Conservation (phyloP, 2,888 invertebrate genomes). For the Synanthedon tipuliformis region DNA sequence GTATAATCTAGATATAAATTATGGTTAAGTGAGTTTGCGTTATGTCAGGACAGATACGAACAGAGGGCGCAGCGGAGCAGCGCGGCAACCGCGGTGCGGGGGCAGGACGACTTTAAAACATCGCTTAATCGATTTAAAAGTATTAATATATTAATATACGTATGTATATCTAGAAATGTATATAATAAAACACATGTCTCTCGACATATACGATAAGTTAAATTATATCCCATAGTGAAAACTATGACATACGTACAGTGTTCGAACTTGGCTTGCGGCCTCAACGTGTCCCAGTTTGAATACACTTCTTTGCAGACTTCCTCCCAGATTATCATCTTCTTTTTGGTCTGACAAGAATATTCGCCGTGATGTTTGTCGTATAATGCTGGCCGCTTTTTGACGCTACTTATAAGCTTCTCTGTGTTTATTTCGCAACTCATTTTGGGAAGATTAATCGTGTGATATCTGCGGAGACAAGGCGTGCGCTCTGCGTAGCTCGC, state of each 20-base stretch:
- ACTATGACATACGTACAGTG: slow-evolving; percentile 10
- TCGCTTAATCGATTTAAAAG: no score
- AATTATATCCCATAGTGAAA: no score
- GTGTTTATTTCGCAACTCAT: not conserved
- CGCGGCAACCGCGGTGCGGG: no score
- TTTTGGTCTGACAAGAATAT: not conserved
- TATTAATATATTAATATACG: not conserved
- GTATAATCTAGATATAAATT: no score
- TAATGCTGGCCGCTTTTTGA: slow-evolving; percentile 28
- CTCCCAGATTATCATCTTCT: slow-evolving; percentile 24
- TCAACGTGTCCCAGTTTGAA: slow-evolving; percentile 23
- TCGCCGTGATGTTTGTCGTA: slow-evolving; percentile 25
- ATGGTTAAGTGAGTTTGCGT: no score
- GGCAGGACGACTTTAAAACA: no score
- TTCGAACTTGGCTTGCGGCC: slow-evolving; percentile 27
- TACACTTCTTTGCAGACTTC: slow-evolving; percentile 33
- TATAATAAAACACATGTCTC: no score
- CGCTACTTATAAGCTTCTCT: slow-evolving; percentile 22
- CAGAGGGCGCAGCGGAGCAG: no score
- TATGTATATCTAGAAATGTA: no score
- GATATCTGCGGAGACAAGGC: not conserved
- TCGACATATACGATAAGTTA: no score
- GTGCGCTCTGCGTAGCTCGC: not conserved
- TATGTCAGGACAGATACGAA: no score
- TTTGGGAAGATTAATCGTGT: not conserved